Percentiles rank a stretch among this genome's conserved stretches.
These are phyloP conservation scores for Apogon talboti DNA, from an alignment of 2,797 vertebrate species.

Conservation along the genomic window DNA sequence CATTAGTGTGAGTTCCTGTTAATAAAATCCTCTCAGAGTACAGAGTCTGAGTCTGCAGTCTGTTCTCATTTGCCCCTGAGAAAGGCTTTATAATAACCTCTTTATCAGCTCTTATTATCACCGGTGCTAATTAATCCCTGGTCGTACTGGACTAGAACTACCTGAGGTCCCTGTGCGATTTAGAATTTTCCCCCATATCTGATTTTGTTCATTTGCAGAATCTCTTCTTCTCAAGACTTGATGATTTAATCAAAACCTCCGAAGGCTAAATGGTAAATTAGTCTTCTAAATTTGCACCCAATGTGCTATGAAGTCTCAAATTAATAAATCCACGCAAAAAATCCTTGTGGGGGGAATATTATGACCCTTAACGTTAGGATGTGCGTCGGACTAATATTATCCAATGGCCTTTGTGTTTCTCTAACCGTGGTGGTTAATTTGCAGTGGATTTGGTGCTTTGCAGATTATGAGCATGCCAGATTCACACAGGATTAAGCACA, in stretches of 20 bases:
- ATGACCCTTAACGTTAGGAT: too few relatives aligned
- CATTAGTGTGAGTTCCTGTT: too few relatives aligned
- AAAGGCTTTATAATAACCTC: background rate
- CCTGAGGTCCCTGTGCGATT: background rate
- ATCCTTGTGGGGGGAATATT: background rate
- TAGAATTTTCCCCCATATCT: background rate
- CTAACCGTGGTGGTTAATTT: constrained; percentile 19
- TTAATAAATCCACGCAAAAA: background rate
- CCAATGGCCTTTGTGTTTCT: constrained; percentile 27
- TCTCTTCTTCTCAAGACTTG: too few relatives aligned
- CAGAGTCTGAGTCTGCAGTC: too few relatives aligned
- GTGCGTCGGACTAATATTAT: too few relatives aligned
- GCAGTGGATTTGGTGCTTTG: background rate
- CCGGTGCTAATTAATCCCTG: background rate
- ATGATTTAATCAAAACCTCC: constrained; percentile 7
- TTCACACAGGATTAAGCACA: constrained; percentile 37
- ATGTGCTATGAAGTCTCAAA: background rate
- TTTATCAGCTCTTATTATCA: constrained; percentile 3
- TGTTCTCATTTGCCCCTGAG: background rate
- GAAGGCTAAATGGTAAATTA: constrained; percentile 12
- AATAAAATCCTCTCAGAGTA: too few relatives aligned
- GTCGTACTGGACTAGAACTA: background rate
- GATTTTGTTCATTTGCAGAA: too few relatives aligned
- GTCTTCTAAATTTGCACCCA: constrained; percentile 13
- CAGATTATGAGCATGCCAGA: constrained; percentile 23